Evolutionary conservation across 2,797 vertebrate species (phyloP), one percentile per base, ranked within the genome.

Genomic region (Phoebastria nigripes): DNA sequence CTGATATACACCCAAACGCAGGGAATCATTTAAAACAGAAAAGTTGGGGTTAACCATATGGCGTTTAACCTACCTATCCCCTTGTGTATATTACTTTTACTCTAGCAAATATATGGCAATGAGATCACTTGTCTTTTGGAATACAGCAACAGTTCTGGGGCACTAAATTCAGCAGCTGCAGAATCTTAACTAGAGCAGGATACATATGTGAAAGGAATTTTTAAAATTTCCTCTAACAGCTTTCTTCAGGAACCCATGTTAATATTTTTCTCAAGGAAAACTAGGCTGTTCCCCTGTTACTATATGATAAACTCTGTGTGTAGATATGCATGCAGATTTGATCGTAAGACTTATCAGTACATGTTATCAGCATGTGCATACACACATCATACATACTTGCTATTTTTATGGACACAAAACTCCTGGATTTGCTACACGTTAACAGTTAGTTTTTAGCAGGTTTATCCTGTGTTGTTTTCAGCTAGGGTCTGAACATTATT

Each of bases 131-230:
- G 74, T 90, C 77, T 85, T 66, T 78, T 4, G 13, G 82, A 95
- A 69, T n/a, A 85, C 26, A 71, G 78, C 83, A 89, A 65, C 83
- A 80, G 92, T 61, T 73, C 86, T 61, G 71, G 95, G 88, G 92
- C 93, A 92, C 74, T 82, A 56, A 77, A 93, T 85, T 80, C 89
- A 81, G 92, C 95, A 95, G 88, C 95, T 96, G 96, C 90, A 87
- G 92, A 89, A 82, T 29, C 93, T 90, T 67, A 96, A 84, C 91
- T 73, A 59, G 78, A 83, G 88, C 81, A 90, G 71, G 67, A 73
- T 61, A 49, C 42, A 26, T 59, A 72, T 85, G 95, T 85, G 95
- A 80, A 93, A 94, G 92, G 95, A 90, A 96, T 95, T 89, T 73
- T 71, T 85, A 69, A 93, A 70, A 95, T 89, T 87, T 82, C 83